These are phyloP conservation scores for Phaethornis superciliosus DNA, from an alignment of 2,113 vertebrate genomes.

Conservation along the genomic window DNA sequence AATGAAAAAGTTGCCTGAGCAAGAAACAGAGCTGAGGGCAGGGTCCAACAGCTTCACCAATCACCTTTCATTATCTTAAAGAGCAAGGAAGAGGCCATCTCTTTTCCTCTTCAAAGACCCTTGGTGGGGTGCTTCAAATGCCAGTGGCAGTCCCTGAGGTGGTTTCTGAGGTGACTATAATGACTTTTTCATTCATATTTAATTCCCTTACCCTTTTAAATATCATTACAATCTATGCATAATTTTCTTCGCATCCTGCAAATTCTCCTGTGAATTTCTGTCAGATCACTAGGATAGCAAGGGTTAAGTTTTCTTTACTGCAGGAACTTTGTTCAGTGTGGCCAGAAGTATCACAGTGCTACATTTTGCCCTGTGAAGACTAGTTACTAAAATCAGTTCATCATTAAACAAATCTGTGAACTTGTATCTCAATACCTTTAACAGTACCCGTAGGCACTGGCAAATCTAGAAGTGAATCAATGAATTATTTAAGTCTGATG, in stretches of 20 bases:
- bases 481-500: neutral
- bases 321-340: neutral
- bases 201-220: neutral
- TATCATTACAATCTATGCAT: neutral
- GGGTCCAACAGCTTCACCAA: neutral
- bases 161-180: neutral
- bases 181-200: neutral
- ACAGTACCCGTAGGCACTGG: neutral
- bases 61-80: neutral
- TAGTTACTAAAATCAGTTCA: neutral
- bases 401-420: neutral
- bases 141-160: neutral
- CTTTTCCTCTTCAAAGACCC: neutral
- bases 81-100: neutral
- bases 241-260: neutral
- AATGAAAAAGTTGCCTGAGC: neutral
- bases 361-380: neutral
- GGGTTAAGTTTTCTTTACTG: neutral
- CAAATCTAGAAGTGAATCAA: neutral
- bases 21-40: neutral
- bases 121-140: accelerated
- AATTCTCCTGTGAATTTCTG: neutral
- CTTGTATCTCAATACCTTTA: neutral
- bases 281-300: neutral
- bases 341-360: neutral